A percentile compares a stretch with the other conserved stretches of the same genome.
Evolutionary conservation across 2,113 vertebrate species (phyloP).

Genomic region (Nymphicus hollandicus): DNA sequence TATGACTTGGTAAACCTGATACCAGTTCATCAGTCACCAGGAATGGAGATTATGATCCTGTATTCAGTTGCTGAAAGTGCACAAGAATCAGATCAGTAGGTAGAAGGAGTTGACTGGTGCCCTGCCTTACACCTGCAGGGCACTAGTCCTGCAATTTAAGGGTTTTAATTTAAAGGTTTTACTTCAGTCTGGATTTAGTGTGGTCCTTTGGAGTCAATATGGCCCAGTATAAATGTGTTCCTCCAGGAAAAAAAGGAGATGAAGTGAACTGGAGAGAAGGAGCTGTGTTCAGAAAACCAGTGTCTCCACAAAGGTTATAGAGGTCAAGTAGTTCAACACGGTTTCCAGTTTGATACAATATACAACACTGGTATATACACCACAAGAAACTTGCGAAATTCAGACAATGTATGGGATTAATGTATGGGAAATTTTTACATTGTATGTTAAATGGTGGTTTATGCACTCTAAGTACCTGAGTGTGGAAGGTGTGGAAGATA

Average conservation of each 20-base stretch:
- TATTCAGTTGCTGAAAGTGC: neutral
- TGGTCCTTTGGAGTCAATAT: neutral
- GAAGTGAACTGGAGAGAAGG: neutral
- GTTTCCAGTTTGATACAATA: neutral
- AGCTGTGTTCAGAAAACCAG: neutral
- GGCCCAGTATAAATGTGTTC: neutral
- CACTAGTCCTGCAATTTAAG: neutral
- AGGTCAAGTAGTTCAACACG: neutral
- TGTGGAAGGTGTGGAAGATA: neutral
- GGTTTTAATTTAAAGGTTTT: neutral
- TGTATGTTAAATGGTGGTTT: neutral
- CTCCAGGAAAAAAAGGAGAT: neutral
- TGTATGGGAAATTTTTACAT: neutral
- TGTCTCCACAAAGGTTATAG: neutral
- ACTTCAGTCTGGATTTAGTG: neutral
- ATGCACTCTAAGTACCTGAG: neutral
- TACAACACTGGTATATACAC: neutral
- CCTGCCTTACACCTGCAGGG: neutral
- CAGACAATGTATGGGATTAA: neutral
- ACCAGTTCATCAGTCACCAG: neutral
- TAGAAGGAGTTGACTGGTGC: neutral
- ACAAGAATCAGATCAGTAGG: neutral
- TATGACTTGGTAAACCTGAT: neutral
- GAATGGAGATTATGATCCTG: neutral
- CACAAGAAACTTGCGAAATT: neutral